Conservation (phyloP, 2,113 vertebrate species). For the Ochotona princeps region DNA sequence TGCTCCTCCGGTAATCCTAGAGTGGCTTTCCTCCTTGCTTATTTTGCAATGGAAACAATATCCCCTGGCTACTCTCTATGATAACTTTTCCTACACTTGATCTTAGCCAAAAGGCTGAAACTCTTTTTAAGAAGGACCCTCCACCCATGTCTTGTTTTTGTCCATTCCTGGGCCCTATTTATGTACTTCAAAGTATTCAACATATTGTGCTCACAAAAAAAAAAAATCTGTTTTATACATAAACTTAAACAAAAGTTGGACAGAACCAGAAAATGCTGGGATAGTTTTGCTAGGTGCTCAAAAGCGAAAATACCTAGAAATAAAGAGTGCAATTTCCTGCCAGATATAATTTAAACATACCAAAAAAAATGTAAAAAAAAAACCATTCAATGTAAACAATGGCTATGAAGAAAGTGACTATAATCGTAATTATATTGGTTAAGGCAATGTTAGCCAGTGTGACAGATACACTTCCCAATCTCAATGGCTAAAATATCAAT, state of each 20-base stretch:
- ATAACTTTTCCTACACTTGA: not conserved
- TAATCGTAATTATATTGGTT: not conserved
- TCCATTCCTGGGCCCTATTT: not conserved
- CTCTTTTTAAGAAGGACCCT: not conserved
- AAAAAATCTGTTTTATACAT: not conserved
- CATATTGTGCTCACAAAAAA: not conserved
- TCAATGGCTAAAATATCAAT: not conserved
- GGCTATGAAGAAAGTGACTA: slow-evolving; percentile 13
- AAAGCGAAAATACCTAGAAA: not conserved
- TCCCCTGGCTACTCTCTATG: not conserved
- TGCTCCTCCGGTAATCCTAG: not conserved
- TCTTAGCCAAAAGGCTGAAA: too few relatives aligned
- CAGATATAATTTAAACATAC: not conserved
- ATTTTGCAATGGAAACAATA: not conserved
- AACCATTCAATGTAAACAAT: not conserved
- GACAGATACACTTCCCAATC: not conserved
- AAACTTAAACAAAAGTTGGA: not conserved
- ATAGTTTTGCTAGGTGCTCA: not conserved
- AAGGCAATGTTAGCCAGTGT: not conserved
- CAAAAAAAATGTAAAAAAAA: not conserved
- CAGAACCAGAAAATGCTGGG: not conserved
- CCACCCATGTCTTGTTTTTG: not conserved
- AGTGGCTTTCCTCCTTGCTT: not conserved
- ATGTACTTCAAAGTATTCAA: not conserved
- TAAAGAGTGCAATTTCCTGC: not conserved